A percentile compares a stretch with the other conserved stretches of the same genome.
Evolutionary conservation across 2,888 invertebrate genomes (phyloP).

Genomic region (Leptinotarsa rubiginosa): DNA sequence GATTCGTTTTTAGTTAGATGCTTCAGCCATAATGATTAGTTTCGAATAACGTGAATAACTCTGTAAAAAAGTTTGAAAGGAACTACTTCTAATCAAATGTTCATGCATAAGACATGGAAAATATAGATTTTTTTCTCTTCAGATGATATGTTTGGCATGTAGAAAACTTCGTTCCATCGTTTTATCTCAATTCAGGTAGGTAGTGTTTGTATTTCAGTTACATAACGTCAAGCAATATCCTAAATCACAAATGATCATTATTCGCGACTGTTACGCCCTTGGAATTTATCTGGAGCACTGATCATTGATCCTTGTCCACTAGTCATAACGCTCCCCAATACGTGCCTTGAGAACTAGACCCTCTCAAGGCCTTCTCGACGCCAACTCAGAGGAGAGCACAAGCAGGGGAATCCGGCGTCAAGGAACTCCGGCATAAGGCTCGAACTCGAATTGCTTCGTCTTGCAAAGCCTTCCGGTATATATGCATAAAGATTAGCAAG

Average conservation of each 20-base stretch:
- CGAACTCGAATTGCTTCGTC: neutral
- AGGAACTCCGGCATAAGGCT: neutral
- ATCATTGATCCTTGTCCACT: conserved; percentile 7
- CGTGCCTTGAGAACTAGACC: conserved; percentile 5
- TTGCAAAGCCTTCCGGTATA: conserved; percentile 3
- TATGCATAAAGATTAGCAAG: conserved; percentile 16
- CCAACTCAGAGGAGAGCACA: neutral
- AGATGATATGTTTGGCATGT: too few relatives aligned
- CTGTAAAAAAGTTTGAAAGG: too few relatives aligned
- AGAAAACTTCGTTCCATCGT: too few relatives aligned
- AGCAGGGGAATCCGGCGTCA: neutral
- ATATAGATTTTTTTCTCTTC: too few relatives aligned
- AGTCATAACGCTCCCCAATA: neutral
- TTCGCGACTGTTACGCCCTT: neutral
- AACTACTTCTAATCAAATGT: too few relatives aligned
- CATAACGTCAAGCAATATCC: too few relatives aligned
- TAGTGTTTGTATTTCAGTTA: too few relatives aligned
- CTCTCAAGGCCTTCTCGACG: neutral
- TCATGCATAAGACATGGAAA: too few relatives aligned
- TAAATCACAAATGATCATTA: neutral
- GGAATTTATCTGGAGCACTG: neutral
- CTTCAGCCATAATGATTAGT: too few relatives aligned
- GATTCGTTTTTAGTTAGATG: too few relatives aligned
- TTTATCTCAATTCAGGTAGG: too few relatives aligned
- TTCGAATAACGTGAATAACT: too few relatives aligned